phyloP scores from a whole-genome alignment of 2,113 vertebrate genomes.

The Nerophis lumbriciformis region DNA sequence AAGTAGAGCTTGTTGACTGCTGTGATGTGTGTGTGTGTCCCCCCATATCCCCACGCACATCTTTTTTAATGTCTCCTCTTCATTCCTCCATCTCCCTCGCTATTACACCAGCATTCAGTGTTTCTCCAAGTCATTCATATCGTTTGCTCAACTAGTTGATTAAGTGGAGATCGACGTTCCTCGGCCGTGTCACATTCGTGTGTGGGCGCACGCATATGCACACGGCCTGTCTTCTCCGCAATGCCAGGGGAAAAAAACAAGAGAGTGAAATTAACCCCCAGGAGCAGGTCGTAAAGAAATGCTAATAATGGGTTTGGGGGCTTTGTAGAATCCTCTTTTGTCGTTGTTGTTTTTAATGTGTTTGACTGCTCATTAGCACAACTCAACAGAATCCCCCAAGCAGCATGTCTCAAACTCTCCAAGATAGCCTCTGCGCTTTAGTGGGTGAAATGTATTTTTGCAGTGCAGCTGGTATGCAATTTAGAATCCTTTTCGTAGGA shows the following conservation, averaged over 20 bases:
- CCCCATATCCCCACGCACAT: constrained; percentile 49
- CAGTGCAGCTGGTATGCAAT: background rate
- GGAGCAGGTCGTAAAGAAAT: constrained; percentile 36
- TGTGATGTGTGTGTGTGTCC: constrained; percentile 38
- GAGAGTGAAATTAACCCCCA: constrained; percentile 24
- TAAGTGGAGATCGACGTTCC: constrained; percentile 31
- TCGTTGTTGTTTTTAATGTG: constrained; percentile 15
- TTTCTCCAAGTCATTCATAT: constrained; percentile 41
- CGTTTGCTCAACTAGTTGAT: constrained; percentile 35
- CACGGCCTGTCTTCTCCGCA: constrained; percentile 32
- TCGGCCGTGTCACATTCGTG: constrained; percentile 28
- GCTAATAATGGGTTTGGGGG: constrained; percentile 42
- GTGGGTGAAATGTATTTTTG: background rate
- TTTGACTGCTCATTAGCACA: constrained; percentile 39
- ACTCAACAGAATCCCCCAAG: constrained; percentile 29
- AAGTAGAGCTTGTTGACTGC: constrained; percentile 68
- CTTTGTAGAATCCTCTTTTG: constrained; percentile 20
- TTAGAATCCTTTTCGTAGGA: background rate
- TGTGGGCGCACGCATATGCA: constrained; percentile 31
- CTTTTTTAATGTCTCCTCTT: constrained; percentile 47
- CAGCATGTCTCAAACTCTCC: constrained; percentile 22
- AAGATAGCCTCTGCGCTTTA: background rate
- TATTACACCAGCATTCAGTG: constrained; percentile 47
- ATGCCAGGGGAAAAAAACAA: constrained; percentile 12
- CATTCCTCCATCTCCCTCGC: constrained; percentile 22